These are phyloP conservation scores for Lycaon pictus DNA, from an alignment of 2,113 vertebrate genomes.

Conservation along the genomic window DNA sequence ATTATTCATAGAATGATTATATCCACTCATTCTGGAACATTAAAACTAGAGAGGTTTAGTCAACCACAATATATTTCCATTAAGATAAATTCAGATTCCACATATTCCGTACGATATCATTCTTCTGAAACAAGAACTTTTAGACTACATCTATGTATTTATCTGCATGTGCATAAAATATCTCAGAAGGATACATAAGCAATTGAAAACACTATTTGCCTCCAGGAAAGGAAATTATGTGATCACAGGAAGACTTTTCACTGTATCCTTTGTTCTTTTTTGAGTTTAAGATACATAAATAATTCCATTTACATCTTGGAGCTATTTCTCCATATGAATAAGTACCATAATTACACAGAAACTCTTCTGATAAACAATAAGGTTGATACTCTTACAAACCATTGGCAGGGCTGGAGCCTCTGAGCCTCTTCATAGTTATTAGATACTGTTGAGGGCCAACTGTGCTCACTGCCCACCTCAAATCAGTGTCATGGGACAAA, in stretches of 20 bases:
- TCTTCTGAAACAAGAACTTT: constrained; percentile 31
- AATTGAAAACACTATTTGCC: constrained; percentile 29
- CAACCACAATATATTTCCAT: not conserved
- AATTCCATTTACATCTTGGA: not conserved
- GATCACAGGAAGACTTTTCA: not conserved
- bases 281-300: not conserved
- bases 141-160: not conserved
- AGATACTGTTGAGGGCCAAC: not conserved
- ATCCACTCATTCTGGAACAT: not conserved
- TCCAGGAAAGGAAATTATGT: not conserved
- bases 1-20: not conserved
- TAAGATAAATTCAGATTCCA: not conserved
- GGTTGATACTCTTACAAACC: not conserved
- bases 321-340: not conserved
- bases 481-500: not conserved
- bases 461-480: not conserved
- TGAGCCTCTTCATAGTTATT: not conserved
- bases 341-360: not conserved
- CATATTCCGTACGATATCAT: constrained; percentile 13
- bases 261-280: not conserved
- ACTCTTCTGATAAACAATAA: not conserved
- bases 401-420: not conserved
- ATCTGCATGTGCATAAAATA: not conserved
- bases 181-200: not conserved
- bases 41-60: not conserved